Conservation (phyloP, 2,797 vertebrate species). For the Esox masquinongy region DNA sequence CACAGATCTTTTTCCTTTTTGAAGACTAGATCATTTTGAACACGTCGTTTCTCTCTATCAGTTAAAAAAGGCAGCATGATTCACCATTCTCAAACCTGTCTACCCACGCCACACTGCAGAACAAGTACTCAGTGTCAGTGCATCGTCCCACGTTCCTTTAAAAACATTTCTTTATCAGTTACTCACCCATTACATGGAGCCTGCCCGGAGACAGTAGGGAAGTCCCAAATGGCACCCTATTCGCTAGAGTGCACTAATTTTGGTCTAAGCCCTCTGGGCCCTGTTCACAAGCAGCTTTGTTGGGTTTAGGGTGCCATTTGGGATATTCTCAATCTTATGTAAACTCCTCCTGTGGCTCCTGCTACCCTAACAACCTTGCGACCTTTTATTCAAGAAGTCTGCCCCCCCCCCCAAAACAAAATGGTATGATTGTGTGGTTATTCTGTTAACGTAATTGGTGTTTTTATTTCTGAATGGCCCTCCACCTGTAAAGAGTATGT, state of each 20-base stretch:
- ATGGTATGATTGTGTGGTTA: not conserved
- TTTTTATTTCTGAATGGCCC: not conserved
- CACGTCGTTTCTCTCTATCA: slow-evolving; percentile 53
- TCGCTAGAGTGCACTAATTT: not conserved
- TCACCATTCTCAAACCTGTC: slow-evolving; percentile 70
- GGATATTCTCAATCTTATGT: slow-evolving; percentile 46
- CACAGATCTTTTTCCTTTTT: slow-evolving; percentile 25
- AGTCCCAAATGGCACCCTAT: not conserved
- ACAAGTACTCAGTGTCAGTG: slow-evolving; percentile 69
- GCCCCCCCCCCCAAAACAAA: not conserved
- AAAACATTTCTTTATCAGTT: slow-evolving; percentile 75
- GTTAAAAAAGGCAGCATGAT: slow-evolving; percentile 67
- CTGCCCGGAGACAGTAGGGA: slow-evolving; percentile 47
- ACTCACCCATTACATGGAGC: slow-evolving; percentile 68
- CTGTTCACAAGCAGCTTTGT: not conserved
- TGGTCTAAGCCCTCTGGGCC: not conserved
- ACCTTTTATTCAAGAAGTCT: not conserved
- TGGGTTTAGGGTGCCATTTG: not conserved
- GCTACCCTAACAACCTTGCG: slow-evolving; percentile 50
- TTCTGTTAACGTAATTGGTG: not conserved
- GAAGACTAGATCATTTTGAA: slow-evolving; percentile 47
- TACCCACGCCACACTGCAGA: slow-evolving; percentile 74
- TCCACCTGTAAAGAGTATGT: not conserved
- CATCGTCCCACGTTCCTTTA: slow-evolving; percentile 76
- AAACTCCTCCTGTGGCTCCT: slow-evolving; percentile 52